phyloP scores from a whole-genome alignment of 2,797 vertebrate species.

The Oophaga sylvatica region DNA sequence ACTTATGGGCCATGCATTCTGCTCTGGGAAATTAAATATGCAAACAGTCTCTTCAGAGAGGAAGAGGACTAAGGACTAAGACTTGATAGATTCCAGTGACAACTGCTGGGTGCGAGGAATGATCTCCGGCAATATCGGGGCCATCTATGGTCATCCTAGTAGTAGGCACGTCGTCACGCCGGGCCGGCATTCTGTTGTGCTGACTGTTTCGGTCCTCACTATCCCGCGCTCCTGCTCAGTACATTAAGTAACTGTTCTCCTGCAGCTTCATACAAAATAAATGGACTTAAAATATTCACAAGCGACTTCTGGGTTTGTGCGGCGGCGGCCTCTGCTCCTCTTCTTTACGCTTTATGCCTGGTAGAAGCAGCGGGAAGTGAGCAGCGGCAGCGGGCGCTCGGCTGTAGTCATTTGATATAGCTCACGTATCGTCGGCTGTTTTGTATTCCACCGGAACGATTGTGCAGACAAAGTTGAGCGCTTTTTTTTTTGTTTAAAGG shows the following conservation, averaged over 20 bases:
- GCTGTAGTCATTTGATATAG: neutral
- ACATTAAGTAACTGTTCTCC: conserved; percentile 34
- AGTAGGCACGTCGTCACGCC: neutral
- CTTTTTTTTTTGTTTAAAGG: neutral
- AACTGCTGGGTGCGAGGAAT: neutral
- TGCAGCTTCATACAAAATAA: conserved; percentile 29
- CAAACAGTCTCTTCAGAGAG: too few species aligned
- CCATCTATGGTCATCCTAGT: neutral
- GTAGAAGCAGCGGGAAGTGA: conserved; percentile 6
- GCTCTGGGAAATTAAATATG: too few species aligned
- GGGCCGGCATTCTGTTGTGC: neutral
- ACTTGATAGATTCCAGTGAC: neutral
- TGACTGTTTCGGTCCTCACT: neutral
- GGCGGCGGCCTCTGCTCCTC: conserved; percentile 17
- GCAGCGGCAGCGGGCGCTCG: neutral
- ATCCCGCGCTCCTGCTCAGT: neutral
- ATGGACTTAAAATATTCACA: conserved; percentile 49
- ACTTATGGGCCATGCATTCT: too few species aligned
- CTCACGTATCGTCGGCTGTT: neutral
- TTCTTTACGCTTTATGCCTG: neutral
- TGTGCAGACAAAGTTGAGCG: conserved; percentile 1
- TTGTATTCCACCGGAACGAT: conserved; percentile 2
- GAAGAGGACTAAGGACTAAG: too few species aligned
- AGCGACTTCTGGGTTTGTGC: conserved; percentile 8
- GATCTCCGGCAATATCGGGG: neutral